These are phyloP conservation scores for Crematogaster levior DNA, from an alignment of 2,888 invertebrate species.

Conservation along the genomic window DNA sequence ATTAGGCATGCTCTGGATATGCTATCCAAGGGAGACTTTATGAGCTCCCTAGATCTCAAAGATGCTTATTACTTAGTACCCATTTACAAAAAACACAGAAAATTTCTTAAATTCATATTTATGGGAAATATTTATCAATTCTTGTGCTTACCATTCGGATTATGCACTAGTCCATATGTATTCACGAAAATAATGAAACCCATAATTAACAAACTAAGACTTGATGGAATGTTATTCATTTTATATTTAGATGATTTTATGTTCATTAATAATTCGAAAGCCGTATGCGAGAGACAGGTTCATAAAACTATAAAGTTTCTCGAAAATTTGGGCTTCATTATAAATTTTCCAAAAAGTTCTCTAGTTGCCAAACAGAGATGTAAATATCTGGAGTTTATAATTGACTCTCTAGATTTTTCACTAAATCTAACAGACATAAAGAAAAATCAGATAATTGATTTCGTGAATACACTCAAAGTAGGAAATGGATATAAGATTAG, in stretches of 20 bases:
- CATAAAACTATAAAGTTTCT: constrained; percentile 33
- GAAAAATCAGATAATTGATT: constrained; percentile 46
- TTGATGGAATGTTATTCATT: not conserved
- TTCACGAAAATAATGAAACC: not conserved
- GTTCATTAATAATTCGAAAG: not conserved
- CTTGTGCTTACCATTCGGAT: not conserved
- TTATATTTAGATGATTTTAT: not conserved
- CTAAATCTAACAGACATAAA: constrained; percentile 57
- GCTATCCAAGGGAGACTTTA: not conserved
- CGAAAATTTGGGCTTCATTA: constrained; percentile 60
- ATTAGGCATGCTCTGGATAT: not conserved
- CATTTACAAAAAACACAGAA: not conserved
- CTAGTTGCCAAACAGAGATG: constrained; percentile 37
- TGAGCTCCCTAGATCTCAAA: not conserved
- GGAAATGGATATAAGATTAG: not conserved
- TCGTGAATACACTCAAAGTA: not conserved
- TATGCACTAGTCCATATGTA: not conserved
- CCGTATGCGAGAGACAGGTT: constrained; percentile 29
- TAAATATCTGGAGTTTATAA: constrained; percentile 62
- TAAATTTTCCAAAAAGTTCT: constrained; percentile 63
- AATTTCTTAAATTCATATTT: not conserved
- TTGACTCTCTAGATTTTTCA: constrained; percentile 48
- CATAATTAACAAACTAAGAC: not conserved
- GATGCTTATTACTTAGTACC: not conserved
- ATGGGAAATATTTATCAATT: not conserved